Evolutionary conservation across 2,888 invertebrate species (phyloP).

Genomic region (Stramonita haemastoma): DNA sequence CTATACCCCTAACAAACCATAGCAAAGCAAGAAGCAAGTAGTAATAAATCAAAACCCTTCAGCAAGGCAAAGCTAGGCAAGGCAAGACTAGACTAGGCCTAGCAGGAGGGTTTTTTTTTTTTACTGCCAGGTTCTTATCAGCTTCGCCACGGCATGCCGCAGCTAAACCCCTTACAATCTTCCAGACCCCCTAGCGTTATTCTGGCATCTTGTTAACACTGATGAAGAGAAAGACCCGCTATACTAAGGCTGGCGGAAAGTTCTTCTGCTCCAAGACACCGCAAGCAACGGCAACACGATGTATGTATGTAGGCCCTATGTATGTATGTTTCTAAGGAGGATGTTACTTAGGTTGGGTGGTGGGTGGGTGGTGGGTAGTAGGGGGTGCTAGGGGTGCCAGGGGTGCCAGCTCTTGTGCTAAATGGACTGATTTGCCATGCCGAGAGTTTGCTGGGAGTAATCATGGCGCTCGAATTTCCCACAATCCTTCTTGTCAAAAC

Average conservation of each 20-base stretch:
- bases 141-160: constrained; percentile 3
- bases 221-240: constrained; percentile 24
- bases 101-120: not conserved
- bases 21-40: not conserved
- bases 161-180: not conserved
- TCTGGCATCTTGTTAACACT: constrained; percentile 33
- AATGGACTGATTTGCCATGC: constrained; percentile 44
- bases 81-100: too few relatives aligned
- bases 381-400: not conserved
- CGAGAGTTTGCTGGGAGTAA: constrained; percentile 32
- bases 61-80: not conserved
- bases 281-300: constrained; percentile 23
- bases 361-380: too few relatives aligned
- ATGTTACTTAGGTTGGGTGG: too few relatives aligned
- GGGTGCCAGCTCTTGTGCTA: constrained; percentile 33
- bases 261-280: not conserved
- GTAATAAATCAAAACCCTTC: not conserved
- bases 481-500: constrained; percentile 43
- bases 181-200: not conserved
- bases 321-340: constrained; percentile 17
- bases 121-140: constrained; percentile 23
- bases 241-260: not conserved
- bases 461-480: constrained; percentile 41
- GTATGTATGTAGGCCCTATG: too few relatives aligned
- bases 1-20: not conserved